A percentile compares a stretch with the other conserved stretches of the same genome.
These are phyloP conservation scores for Urocolius indicus DNA, from an alignment of 2,113 vertebrate genomes.

Conservation along the genomic window DNA sequence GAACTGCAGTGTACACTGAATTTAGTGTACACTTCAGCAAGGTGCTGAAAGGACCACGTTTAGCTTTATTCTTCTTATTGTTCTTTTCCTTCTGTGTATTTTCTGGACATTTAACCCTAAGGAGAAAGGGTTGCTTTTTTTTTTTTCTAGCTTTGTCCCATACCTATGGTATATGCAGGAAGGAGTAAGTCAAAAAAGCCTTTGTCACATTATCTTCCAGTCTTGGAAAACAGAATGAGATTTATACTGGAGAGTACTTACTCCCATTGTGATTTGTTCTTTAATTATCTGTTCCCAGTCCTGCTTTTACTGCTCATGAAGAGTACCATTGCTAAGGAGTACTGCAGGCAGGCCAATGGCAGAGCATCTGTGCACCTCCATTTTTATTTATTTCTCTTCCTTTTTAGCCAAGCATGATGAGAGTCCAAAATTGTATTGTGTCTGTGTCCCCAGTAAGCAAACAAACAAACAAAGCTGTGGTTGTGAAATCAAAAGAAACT, in stretches of 20 bases:
- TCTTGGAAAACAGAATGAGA: neutral
- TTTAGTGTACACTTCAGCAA: neutral
- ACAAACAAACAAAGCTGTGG: neutral
- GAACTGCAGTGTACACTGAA: neutral
- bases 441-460: rapidly evolving
- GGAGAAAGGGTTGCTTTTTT: neutral
- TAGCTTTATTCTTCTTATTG: neutral
- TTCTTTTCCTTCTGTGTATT: neutral
- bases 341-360: neutral
- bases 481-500: neutral
- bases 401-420: neutral
- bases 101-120: neutral
- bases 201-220: neutral
- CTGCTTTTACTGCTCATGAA: neutral
- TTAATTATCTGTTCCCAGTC: neutral
- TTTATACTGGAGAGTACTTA: neutral
- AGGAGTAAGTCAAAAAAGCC: neutral
- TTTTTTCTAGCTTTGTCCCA: neutral
- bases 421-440: neutral
- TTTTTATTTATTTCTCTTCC: neutral
- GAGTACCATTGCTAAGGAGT: neutral
- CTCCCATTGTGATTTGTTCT: constrained; percentile 9
- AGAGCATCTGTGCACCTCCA: neutral
- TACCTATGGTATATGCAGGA: neutral
- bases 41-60: neutral